Conservation (phyloP, 2,797 vertebrate species). For the Gymnothorax reevesii region DNA sequence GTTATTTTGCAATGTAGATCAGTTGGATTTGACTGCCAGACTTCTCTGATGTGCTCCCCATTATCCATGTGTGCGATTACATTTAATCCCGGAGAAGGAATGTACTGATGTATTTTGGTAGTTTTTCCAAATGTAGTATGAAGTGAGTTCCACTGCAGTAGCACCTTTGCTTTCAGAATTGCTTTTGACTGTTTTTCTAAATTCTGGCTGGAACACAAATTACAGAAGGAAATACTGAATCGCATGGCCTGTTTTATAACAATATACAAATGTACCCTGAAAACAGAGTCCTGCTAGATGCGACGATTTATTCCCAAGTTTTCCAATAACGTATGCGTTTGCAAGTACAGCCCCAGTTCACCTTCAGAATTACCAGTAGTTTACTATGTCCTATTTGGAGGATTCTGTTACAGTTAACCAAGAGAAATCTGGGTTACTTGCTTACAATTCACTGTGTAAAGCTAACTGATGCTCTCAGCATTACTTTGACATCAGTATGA, state of each 20-base stretch:
- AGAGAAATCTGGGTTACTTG: neutral
- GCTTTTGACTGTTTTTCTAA: neutral
- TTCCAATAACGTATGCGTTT: neutral
- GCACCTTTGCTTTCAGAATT: neutral
- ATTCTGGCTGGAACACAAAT: neutral
- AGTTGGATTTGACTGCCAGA: neutral
- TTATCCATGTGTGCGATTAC: neutral
- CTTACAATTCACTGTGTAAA: too few relatives aligned
- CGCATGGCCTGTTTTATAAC: neutral
- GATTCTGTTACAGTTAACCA: neutral
- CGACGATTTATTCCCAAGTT: neutral
- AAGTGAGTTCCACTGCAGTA: neutral
- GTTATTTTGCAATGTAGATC: neutral
- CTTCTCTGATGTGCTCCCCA: neutral
- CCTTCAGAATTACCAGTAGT: neutral
- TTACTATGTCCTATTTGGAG: neutral
- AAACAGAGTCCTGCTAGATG: neutral
- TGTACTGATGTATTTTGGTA: neutral
- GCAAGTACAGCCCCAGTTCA: neutral
- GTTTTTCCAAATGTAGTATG: neutral
- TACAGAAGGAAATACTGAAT: neutral
- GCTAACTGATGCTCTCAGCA: neutral
- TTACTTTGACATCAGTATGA: neutral
- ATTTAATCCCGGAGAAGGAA: neutral
- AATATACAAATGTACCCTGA: neutral